Evolutionary conservation across 1,140 invertebrate genomes (phyloP), one percentile per base, ranked within the genome.

Genomic region (Dendrolimus punctatus): DNA sequence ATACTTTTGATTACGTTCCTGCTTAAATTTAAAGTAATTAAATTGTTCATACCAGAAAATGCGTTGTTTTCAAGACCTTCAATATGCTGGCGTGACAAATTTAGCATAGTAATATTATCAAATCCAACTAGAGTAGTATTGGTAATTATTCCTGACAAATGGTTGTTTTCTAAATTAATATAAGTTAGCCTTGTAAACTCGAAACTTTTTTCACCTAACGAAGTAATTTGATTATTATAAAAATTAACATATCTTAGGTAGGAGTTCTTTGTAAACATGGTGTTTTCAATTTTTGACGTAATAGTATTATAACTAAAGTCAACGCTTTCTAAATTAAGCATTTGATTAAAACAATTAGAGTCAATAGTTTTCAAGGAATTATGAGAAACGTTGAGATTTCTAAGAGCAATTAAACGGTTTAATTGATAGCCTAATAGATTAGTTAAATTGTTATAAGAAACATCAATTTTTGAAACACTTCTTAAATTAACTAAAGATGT

Each of bases 271-370:
- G 66, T 58, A 47, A 83, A 78, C 60, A 76, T 68, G 4, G 60
- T 36, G 41, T 58, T 68, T 51, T 71, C 67, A 45, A 82, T 72
- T 6, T 44, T 39, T 5, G 68, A 61, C 2, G 46, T 64, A 40
- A 84, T 77, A 50, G 47, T 62, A 58, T 84, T 84, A 47, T 73
- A 56, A 51, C 68, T 76, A 6, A 84, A 56, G 62, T 84, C 77
- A 36, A 80, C 37, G 5, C n/a, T 39, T 49, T 60, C 40, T 52
- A 84, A 68, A 54, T 68, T 62, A 39, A 68, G 57, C 8, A 67
- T 68, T 55, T 74, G 66, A 44, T 66, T 72, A 49, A 81, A 81
- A 58, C 72, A 76, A 55, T 76, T 74, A 0, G 64, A 68, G 46
- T 84, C 78, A 6, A 84, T 40, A 6, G 40, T 48, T 55, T 71